Conservation (phyloP, 2,888 invertebrate genomes). For the Hypsopygia costalis region DNA sequence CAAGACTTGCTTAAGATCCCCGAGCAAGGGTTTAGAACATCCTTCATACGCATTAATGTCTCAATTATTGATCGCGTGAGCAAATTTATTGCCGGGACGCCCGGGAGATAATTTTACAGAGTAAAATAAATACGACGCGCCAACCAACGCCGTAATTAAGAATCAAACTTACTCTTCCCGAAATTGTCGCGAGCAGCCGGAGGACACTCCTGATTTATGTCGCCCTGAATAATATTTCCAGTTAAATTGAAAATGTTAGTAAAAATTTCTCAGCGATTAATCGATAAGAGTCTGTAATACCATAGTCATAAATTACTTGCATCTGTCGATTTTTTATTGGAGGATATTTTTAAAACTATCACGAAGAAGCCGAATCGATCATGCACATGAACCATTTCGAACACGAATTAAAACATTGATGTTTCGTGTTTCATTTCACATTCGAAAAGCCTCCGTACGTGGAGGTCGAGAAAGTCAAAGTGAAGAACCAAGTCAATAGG, state of each 20-base stretch:
- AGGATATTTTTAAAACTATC: no score
- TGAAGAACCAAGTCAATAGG: slow-evolving; percentile 55
- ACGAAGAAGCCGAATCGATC: no score
- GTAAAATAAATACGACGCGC: slow-evolving; percentile 62
- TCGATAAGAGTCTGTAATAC: slow-evolving; percentile 41
- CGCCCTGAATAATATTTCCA: slow-evolving; percentile 52
- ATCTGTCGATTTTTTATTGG: slow-evolving; percentile 23
- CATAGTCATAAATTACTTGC: slow-evolving; percentile 31
- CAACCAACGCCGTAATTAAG: slow-evolving; percentile 66
- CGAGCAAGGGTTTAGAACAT: slow-evolving; percentile 20
- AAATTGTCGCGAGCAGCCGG: slow-evolving; percentile 56
- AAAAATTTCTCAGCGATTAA: slow-evolving; percentile 45
- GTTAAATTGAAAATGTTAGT: slow-evolving; percentile 57
- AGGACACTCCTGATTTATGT: slow-evolving; percentile 58
- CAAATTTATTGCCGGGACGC: slow-evolving; percentile 48
- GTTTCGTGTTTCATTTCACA: no score
- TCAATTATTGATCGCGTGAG: slow-evolving; percentile 57
- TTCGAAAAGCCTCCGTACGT: no score
- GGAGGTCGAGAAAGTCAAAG: slow-evolving; percentile 58
- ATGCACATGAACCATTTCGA: not conserved
- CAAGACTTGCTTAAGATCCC: slow-evolving; percentile 12
- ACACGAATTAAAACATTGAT: not conserved
- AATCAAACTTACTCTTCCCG: slow-evolving; percentile 62
- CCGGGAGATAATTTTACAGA: slow-evolving; percentile 51
- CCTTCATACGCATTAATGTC: slow-evolving; percentile 39